These are phyloP conservation scores for Gonatopus flavifemur DNA, from an alignment of 1,140 invertebrate species.

Conservation along the genomic window DNA sequence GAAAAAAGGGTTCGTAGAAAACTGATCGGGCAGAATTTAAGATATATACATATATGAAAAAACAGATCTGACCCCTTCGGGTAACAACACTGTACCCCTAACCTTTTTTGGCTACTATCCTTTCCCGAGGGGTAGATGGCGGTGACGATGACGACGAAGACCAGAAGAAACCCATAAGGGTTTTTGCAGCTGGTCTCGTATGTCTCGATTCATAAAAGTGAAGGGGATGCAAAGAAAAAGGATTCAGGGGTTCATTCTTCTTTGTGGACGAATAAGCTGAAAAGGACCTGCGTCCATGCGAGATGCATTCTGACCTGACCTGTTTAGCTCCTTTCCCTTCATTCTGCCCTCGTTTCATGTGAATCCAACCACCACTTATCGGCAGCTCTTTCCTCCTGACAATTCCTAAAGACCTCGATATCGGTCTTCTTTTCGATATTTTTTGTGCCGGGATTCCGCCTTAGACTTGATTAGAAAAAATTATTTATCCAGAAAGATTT, in stretches of 20 bases:
- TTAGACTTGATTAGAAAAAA: too few relatives aligned
- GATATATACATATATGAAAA: too few relatives aligned
- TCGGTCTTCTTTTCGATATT: too few relatives aligned
- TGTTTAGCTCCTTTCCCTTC: constrained; percentile 23
- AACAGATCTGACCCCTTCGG: constrained; percentile 39
- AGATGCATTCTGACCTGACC: constrained; percentile 43
- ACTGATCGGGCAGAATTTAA: constrained; percentile 50
- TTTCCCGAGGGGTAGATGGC: constrained; percentile 40
- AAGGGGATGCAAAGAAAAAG: constrained; percentile 41
- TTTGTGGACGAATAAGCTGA: constrained; percentile 52
- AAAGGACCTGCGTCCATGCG: constrained; percentile 52
- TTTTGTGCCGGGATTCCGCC: too few relatives aligned
- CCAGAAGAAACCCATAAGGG: too few relatives aligned
- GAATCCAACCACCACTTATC: constrained; percentile 30
- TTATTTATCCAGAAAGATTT: too few relatives aligned
- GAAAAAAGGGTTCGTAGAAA: constrained; percentile 51
- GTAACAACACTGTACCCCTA: not conserved
- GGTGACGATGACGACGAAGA: constrained; percentile 16
- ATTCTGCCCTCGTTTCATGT: constrained; percentile 40
- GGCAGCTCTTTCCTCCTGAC: too few relatives aligned
- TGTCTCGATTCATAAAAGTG: constrained; percentile 26
- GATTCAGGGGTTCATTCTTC: constrained; percentile 51
- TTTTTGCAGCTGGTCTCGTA: constrained; percentile 54
- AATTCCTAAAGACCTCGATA: too few relatives aligned
- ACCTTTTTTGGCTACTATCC: constrained; percentile 31